Evolutionary conservation across 2,113 vertebrate genomes (phyloP), one percentile per base, ranked within the genome.

Genomic region (Sylvia atricapilla): DNA sequence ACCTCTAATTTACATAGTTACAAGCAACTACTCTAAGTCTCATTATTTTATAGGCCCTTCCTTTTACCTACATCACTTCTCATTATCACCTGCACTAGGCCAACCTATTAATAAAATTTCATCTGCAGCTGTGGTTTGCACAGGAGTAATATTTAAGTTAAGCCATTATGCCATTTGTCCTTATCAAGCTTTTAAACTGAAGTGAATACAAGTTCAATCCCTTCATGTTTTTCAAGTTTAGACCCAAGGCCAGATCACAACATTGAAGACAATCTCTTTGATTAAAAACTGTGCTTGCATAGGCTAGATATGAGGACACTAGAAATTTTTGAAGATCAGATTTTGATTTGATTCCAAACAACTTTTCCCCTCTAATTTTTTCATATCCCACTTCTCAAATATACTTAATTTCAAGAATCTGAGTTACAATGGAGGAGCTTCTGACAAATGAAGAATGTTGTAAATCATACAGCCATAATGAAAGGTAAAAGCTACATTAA

Each of bases 401-500:
- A 13, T 11, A 74, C 6, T 58, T 69, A 0, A 27, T 69, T 87
- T 90, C 73, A 81, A 69, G 43, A 81, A 53, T 30, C 13, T 79
- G 27, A 22, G 47, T 30, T 63, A 47, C 50, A 76, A n/a, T 30
- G 25, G 22, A 62, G 28, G 19, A 66, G 20, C 13, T 66, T 39
- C 35, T 49, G 13, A 41, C n/a, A 84, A 76, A 77, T 24, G 11
- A 86, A 58, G 20, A 62, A 49, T 66, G 16, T 15, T 80, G 31
- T 58, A 90, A 93, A 88, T 85, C 46, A 37, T 21, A 37, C 4
- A 62, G 33, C 20, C 5, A 11, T 70, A 83, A 83, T 16, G 21
- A 56, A 85, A 95, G n/a, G 43, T 37, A 69, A 85, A 93, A 93
- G 46, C 7, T 49, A 63, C n/a, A 69, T 90, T 90, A 92, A 92